phyloP scores from a whole-genome alignment of 35 echinoderm and acorn worm species.

The Apostichopus californicus region DNA sequence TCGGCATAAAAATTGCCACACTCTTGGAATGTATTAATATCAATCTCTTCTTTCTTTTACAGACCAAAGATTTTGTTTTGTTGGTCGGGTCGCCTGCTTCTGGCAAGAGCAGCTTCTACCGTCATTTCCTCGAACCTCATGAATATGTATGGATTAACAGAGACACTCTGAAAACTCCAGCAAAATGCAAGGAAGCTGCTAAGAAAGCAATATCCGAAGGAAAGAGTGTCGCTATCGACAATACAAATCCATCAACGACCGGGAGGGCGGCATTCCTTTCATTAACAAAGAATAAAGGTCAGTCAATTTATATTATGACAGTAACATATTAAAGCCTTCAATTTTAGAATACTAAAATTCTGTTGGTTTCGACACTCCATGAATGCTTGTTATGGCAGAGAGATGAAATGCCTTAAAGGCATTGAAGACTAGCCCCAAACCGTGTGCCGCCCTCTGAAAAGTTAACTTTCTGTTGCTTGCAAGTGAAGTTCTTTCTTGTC shows the following conservation, averaged over 20 bases:
- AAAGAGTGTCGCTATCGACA: conserved; percentile 87
- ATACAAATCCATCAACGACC: conserved; percentile 80
- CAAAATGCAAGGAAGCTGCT: conserved; percentile 78
- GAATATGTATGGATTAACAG: conserved; percentile 84
- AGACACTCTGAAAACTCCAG: conserved; percentile 86
- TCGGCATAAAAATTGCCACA: too few species aligned
- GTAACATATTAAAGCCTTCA: not conserved
- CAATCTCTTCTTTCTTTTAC: not conserved
- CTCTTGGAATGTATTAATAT: not conserved
- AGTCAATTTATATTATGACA: not conserved
- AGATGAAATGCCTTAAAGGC: too few species aligned
- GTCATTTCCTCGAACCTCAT: conserved; percentile 65
- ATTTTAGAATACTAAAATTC: too few species aligned
- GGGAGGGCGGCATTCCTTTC: conserved; percentile 70
- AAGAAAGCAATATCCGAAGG: conserved; percentile 77
- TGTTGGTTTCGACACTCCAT: not conserved
- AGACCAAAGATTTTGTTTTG: conserved; percentile 90
- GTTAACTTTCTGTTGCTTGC: too few species aligned
- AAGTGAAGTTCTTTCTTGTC: too few species aligned
- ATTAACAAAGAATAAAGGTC: conserved; percentile 72
- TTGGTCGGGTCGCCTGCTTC: conserved; percentile 86
- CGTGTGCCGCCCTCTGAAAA: too few species aligned
- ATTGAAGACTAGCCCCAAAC: too few species aligned
- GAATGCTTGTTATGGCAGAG: too few species aligned
- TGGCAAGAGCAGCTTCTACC: conserved; percentile 84